A percentile compares a stretch with the other conserved stretches of the same genome.
Conservation (phyloP, 2,797 vertebrate genomes). For the Agapornis canus region DNA sequence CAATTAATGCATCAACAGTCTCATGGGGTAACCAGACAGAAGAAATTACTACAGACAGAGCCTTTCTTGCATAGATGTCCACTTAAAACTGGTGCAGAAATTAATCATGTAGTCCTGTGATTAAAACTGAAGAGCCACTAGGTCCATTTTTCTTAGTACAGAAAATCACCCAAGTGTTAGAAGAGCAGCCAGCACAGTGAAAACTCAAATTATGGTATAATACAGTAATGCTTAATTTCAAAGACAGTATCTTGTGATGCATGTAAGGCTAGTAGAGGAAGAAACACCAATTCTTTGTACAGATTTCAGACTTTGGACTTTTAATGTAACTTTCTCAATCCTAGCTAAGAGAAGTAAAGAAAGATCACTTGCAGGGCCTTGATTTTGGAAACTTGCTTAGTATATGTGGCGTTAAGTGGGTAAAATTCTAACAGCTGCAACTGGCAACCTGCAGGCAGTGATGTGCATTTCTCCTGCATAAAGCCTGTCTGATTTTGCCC, state of each 20-base stretch:
- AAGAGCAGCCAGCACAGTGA: background rate
- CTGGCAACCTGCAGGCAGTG: background rate
- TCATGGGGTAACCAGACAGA: background rate
- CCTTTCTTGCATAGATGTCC: background rate
- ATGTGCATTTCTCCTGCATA: background rate
- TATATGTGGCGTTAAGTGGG: background rate
- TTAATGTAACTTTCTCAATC: background rate
- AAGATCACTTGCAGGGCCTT: background rate
- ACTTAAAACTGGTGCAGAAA: background rate
- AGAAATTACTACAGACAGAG: slow-evolving; percentile 1
- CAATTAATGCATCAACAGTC: slow-evolving; percentile 1
- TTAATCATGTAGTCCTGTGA: background rate
- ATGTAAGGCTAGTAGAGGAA: background rate
- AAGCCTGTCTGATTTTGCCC: background rate
- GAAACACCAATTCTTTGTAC: background rate
- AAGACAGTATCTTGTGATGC: background rate
- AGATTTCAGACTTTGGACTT: background rate
- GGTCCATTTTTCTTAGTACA: background rate
- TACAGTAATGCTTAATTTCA: background rate
- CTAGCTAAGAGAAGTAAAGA: background rate
- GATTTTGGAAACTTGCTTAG: background rate
- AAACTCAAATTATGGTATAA: background rate
- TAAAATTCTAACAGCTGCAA: background rate
- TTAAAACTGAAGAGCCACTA: slow-evolving; percentile 5
- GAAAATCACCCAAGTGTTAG: background rate